These are phyloP conservation scores for Bombus consobrinus DNA, from an alignment of 1,140 invertebrate genomes.

Conservation along the genomic window DNA sequence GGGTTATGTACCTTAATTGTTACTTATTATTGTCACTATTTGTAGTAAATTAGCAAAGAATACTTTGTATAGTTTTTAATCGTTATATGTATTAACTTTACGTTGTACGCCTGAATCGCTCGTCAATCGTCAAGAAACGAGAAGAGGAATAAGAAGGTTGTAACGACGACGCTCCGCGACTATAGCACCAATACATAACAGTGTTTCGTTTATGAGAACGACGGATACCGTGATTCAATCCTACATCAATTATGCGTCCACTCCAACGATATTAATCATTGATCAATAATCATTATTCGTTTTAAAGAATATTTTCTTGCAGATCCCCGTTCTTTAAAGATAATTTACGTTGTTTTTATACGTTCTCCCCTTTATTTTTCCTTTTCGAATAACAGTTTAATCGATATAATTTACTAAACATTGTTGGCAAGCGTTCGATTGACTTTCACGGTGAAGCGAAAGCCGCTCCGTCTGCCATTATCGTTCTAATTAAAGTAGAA, in stretches of 20 bases:
- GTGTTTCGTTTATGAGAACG: no score
- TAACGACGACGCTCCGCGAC: no score
- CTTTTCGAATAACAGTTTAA: background rate
- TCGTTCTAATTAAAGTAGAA: conserved; percentile 48
- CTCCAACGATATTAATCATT: background rate
- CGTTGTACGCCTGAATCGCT: no score
- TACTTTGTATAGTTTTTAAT: no score
- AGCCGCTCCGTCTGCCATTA: background rate
- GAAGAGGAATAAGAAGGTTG: no score
- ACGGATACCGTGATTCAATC: no score
- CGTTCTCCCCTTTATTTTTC: fast-evolving
- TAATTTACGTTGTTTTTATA: background rate
- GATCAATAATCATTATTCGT: background rate
- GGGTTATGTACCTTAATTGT: background rate
- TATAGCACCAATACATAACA: no score
- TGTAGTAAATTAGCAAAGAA: no score
- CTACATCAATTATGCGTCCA: no score
- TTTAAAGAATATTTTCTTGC: background rate
- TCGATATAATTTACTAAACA: background rate
- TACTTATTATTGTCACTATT: no score
- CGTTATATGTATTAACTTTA: no score
- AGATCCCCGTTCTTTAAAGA: background rate
- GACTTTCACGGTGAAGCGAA: background rate
- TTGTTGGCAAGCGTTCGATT: background rate
- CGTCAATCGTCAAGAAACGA: no score